Base-by-base conservation (phyloP, 2,113 vertebrate genomes). In the Peromyscus californicus region DNA sequence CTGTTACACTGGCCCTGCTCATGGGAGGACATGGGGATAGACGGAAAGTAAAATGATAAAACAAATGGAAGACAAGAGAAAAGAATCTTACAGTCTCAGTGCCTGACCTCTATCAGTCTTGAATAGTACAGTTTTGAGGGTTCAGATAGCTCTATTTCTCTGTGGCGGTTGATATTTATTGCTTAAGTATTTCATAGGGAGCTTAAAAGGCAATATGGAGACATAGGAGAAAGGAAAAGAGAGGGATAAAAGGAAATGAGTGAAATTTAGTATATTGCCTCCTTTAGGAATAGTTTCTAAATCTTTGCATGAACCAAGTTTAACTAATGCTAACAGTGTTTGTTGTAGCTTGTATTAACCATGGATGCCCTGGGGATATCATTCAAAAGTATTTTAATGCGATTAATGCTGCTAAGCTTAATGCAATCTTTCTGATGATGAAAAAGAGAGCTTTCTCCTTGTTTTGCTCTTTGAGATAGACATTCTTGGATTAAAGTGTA, bases 321-420 rank as follows among this genome's bases (percentile, higher is more conserved):
- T 75, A 70, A 85, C 29, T 82, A 63, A 88, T 21, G 45, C 36
- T 69, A 90, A 39, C 42, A n/a, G 13, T 59, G 70, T 88, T 93
- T 89, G 31, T 59, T 82, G 57, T 75, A 94, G 63, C 9, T 59
- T 79, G 61, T 69, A 51, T 93, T 96, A 65, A 90, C 97, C 65
- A 42, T 24, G 39, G 8, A 84, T 78, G 42, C 33, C 80, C 84
- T 87, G 17, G 80, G 92, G 82, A 17, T 80, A 80, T 57, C 67
- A 85, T 42, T 79, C n/a, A 31, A 67, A 95, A 94, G 57, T 45
- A 90, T 84, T 97, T 95, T 97, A 97, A 95, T 96, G 42, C 69
- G 65, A 86, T 87, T 92, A 76, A 92, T 94, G 95, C 95, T 92
- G 70, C 92, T 85, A 76, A 95, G 84, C 79, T 93, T 95, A 94